Percentiles rank a stretch among this genome's conserved stretches.
Conservation (phyloP, 2,113 vertebrate species). For the Varanus komodoensis region DNA sequence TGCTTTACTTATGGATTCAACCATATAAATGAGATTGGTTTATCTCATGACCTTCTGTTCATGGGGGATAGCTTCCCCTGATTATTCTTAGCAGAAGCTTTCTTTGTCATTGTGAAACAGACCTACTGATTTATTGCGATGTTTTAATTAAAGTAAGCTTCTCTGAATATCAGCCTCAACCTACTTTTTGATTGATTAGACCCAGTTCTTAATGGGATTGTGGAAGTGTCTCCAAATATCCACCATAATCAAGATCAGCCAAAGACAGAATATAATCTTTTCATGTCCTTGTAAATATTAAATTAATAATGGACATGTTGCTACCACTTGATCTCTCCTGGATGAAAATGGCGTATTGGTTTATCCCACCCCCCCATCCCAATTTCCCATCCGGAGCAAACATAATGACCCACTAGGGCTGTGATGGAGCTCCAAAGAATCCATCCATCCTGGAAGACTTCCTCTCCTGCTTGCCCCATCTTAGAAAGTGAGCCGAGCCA, state of each 20-base stretch:
- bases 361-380: too few species aligned
- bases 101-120: not conserved
- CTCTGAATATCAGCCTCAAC: rapidly evolving
- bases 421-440: too few species aligned
- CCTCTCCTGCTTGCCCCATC: too few species aligned
- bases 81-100: not conserved
- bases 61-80: not conserved
- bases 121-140: not conserved
- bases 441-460: too few species aligned
- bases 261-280: conserved; percentile 9
- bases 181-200: not conserved
- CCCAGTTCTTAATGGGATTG: not conserved
- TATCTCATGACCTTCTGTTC: not conserved
- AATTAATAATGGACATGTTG: not conserved
- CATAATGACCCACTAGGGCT: not conserved
- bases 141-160: not conserved
- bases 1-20: not conserved
- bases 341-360: too few species aligned
- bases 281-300: too few species aligned
- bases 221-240: not conserved
- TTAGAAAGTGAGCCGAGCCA: too few species aligned
- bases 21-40: not conserved
- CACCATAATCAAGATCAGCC: not conserved
- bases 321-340: not conserved
- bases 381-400: not conserved